phyloP scores from a whole-genome alignment of 2,113 vertebrate genomes.

The Tympanuchus pallidicinctus region DNA sequence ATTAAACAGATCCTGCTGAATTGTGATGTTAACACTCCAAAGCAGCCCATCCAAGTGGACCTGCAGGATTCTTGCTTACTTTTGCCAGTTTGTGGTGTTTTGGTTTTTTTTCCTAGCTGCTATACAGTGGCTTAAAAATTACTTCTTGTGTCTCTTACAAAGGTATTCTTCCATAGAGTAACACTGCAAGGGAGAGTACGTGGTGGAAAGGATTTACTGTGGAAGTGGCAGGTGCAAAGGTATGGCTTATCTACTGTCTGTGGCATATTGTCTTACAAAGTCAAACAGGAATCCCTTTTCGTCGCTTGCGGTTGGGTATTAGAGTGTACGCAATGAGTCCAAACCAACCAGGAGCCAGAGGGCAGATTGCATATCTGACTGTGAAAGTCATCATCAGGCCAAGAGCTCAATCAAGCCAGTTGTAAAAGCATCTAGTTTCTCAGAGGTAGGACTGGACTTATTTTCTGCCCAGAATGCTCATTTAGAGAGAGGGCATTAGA shows the following conservation, averaged over 20 bases:
- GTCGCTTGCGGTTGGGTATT: neutral
- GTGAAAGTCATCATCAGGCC: constrained; percentile 36
- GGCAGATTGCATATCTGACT: constrained; percentile 45
- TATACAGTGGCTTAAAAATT: neutral
- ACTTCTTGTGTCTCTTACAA: neutral
- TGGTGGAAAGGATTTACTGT: neutral
- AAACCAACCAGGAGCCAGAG: constrained; percentile 26
- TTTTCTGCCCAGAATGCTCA: neutral
- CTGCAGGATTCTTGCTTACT: neutral
- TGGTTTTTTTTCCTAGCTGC: neutral
- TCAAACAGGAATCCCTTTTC: neutral
- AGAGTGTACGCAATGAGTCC: constrained; percentile 4
- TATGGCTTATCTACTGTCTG: neutral
- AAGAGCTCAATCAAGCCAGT: constrained; percentile 32
- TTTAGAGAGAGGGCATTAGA: constrained; percentile 20
- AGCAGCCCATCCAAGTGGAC: neutral
- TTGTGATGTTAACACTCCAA: neutral
- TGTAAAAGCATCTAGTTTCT: constrained; percentile 56
- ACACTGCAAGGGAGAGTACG: neutral
- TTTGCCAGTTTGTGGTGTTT: neutral
- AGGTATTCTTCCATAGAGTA: neutral
- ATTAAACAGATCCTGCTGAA: neutral
- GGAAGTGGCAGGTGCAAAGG: neutral
- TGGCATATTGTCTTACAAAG: neutral
- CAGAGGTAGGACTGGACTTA: constrained; percentile 55